Evolutionary conservation across 2,888 invertebrate species (phyloP), one percentile per base, ranked within the genome.

Genomic region (Nycteola revayana): DNA sequence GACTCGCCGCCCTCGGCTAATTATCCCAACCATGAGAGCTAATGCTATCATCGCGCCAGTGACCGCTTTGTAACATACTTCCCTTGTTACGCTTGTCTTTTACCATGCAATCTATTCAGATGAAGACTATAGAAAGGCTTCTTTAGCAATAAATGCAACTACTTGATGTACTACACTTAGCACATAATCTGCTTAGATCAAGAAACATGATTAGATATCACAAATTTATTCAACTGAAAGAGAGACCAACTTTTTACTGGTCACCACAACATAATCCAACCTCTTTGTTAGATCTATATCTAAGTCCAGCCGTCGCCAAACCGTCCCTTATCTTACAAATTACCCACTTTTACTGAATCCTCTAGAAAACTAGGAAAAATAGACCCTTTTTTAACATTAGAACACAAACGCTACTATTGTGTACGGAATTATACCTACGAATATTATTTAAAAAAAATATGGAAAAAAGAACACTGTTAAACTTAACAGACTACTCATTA

Each of bases 251-350:
- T 33, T 9, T 22, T 43, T 42, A 18, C 25, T 8, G 31, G 20
- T 32, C 37, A 22, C 27, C 10, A 36, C 10, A 49, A 56, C 51
- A 14, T 49, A 42, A 40, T 44, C 40, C 60, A 50, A 59, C 70
- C 70, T 53, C 53, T 59, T 63, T 60, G 62, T 62, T 49, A 62
- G 84, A 85, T 85, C 60, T 25, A 49, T 77, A 84, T 85, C 84
- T 32, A 32, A 28, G 44, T 45, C 60, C 67, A 60, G 59, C 65
- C 60, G 55, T 51, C 57, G 56, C 59, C 66, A 69, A 74, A 73
- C 75, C 68, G 55, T 48, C 63, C 65, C 77, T 86, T 86, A 86
- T 86, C 84, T 68, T 55, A 47, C 75, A 79, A 84, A 86, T 84
- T 76, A 83, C 84, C 74, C 75, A 71, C 65, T 74, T 83, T 79